These are phyloP conservation scores for Kryphioiulus occultus DNA, from an alignment of 2,888 invertebrate genomes.

Conservation along the genomic window DNA sequence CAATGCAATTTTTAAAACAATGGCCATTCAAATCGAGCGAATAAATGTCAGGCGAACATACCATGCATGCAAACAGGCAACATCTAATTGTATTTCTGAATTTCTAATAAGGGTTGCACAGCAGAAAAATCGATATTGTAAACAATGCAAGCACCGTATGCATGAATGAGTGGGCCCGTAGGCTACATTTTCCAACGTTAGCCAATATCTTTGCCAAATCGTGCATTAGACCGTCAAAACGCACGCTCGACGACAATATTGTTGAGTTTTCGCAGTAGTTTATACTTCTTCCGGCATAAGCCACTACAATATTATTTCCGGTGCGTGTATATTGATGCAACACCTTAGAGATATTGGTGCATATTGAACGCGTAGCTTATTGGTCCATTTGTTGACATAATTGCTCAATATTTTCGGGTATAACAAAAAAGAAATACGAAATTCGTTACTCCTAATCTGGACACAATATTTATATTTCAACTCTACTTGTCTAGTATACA, in stretches of 20 bases:
- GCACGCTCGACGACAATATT: not conserved
- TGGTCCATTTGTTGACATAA: not conserved
- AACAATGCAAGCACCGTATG: not conserved
- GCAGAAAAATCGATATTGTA: not conserved
- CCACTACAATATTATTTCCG: not conserved
- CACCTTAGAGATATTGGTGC: not conserved
- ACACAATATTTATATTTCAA: too few species aligned
- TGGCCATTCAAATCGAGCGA: not conserved
- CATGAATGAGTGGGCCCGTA: not conserved
- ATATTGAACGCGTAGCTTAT: not conserved
- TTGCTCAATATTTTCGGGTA: not conserved
- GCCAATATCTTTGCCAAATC: not conserved
- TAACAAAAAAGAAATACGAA: not conserved
- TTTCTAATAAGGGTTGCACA: not conserved
- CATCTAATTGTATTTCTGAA: constrained; percentile 16
- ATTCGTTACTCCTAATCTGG: too few species aligned
- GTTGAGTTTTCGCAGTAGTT: not conserved
- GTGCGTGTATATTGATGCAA: not conserved
- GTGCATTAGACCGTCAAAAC: not conserved
- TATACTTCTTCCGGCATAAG: not conserved
- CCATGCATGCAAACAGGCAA: not conserved
- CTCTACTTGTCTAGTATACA: too few species aligned
- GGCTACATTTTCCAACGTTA: not conserved
- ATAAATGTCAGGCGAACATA: not conserved
- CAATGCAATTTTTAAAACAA: not conserved